Conservation (phyloP, 2,113 vertebrate species). For the Poicephalus gulielmi region DNA sequence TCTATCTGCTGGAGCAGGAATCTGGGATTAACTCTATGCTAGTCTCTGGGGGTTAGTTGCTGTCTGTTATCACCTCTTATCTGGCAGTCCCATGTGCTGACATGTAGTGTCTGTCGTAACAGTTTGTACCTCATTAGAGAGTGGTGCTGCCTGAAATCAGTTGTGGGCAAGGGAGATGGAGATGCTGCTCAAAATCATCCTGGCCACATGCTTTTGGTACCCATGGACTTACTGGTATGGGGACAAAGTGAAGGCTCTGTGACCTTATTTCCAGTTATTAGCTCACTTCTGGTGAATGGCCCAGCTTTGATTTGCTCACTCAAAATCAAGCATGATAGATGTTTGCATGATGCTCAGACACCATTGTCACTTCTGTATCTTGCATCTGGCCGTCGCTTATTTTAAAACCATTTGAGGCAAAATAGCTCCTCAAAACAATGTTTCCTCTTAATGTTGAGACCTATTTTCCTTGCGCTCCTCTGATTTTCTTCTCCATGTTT, state of each 20-base stretch:
- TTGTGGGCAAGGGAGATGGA: neutral
- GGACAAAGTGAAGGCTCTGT: neutral
- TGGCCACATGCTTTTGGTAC: neutral
- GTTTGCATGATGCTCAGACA: neutral
- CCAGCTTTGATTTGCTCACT: neutral
- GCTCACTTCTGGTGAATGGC: fast-evolving
- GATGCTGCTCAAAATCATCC: neutral
- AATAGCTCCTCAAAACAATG: neutral
- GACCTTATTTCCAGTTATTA: neutral
- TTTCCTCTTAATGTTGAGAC: neutral
- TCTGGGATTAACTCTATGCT: neutral
- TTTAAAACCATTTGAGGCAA: constrained; percentile 33
- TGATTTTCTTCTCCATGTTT: constrained; percentile 38
- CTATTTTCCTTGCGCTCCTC: neutral
- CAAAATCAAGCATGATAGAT: neutral
- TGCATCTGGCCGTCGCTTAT: neutral
- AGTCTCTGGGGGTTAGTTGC: neutral
- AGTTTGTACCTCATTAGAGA: neutral
- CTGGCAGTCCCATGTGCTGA: neutral
- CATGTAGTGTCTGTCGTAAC: neutral
- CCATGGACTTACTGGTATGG: neutral
- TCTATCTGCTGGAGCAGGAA: neutral
- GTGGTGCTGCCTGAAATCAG: neutral
- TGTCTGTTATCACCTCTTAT: neutral
- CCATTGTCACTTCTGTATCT: neutral